Conservation (phyloP, 1,140 invertebrate species). For the Drosophila prosaltans region DNA sequence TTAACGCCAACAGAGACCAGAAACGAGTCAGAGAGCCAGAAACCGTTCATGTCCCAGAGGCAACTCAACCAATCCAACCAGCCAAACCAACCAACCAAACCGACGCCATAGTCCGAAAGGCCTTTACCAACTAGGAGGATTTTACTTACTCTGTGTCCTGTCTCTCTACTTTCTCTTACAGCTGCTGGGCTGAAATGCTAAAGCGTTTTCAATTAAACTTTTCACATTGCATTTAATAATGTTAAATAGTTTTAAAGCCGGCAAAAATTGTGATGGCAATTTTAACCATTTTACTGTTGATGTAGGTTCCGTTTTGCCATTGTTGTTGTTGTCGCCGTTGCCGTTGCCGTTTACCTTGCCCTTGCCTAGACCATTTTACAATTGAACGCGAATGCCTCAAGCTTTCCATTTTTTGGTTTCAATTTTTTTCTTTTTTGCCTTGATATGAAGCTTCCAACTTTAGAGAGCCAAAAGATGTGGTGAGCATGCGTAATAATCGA, state of each 20-base stretch:
- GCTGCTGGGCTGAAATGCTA: conserved; percentile 24
- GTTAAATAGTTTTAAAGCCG: conserved; percentile 67
- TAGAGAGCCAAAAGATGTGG: neutral
- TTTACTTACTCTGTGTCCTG: neutral
- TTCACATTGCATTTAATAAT: conserved; percentile 74
- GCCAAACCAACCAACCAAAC: neutral
- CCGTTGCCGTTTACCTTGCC: conserved; percentile 40
- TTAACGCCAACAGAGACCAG: conserved; percentile 53
- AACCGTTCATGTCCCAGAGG: conserved; percentile 6
- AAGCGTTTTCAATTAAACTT: conserved; percentile 74
- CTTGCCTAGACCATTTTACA: conserved; percentile 26
- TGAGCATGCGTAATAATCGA: too few species aligned
- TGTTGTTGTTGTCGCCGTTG: conserved; percentile 22
- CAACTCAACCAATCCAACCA: conserved; percentile 9
- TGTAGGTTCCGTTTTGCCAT: conserved; percentile 30
- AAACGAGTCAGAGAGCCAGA: neutral
- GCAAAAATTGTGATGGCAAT: conserved; percentile 33
- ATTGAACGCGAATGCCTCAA: conserved; percentile 18
- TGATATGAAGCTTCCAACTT: conserved; percentile 11
- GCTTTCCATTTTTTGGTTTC: conserved; percentile 49
- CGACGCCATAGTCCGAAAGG: neutral
- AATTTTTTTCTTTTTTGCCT: neutral
- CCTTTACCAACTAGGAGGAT: neutral
- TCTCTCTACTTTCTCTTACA: conserved; percentile 37
- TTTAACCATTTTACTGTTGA: conserved; percentile 49